Conservation (phyloP, 1,140 invertebrate species). For the Andrena cerasifolii region DNA sequence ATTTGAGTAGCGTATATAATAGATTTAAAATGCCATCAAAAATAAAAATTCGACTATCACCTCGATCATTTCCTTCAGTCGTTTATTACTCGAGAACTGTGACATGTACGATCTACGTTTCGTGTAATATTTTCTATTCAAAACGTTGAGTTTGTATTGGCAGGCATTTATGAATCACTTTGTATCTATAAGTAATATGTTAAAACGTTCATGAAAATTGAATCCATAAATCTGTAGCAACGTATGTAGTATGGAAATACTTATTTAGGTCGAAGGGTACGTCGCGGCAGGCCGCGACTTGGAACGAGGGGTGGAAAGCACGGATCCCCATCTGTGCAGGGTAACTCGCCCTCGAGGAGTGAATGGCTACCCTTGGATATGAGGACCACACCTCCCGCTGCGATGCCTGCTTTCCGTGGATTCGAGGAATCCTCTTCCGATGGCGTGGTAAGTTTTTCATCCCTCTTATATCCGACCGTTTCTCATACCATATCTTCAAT, state of each 20-base stretch:
- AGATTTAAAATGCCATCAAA: too few species aligned
- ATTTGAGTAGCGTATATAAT: too few species aligned
- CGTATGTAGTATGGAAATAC: background rate
- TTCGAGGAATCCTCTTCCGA: slow-evolving; percentile 79
- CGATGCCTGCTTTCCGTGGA: slow-evolving; percentile 78
- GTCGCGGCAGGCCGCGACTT: slow-evolving; percentile 80
- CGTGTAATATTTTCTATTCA: too few species aligned
- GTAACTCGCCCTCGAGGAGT: slow-evolving; percentile 76
- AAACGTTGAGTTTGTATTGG: too few species aligned
- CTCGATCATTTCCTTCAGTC: too few species aligned
- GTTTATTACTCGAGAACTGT: too few species aligned
- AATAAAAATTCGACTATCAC: too few species aligned
- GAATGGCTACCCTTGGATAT: slow-evolving; percentile 80
- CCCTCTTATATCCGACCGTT: background rate
- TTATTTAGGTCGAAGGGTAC: slow-evolving; percentile 74
- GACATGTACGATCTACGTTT: too few species aligned
- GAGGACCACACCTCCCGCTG: slow-evolving; percentile 79
- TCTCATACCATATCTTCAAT: background rate
- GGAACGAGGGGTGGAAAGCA: slow-evolving; percentile 78
- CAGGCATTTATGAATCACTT: too few species aligned
- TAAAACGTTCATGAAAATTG: background rate
- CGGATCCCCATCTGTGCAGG: slow-evolving; percentile 72
- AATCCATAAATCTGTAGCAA: background rate
- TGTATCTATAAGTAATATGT: too few species aligned
- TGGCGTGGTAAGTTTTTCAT: slow-evolving; percentile 75